phyloP scores from a whole-genome alignment of 2,797 vertebrate genomes.

The Apogon hyalosoma region DNA sequence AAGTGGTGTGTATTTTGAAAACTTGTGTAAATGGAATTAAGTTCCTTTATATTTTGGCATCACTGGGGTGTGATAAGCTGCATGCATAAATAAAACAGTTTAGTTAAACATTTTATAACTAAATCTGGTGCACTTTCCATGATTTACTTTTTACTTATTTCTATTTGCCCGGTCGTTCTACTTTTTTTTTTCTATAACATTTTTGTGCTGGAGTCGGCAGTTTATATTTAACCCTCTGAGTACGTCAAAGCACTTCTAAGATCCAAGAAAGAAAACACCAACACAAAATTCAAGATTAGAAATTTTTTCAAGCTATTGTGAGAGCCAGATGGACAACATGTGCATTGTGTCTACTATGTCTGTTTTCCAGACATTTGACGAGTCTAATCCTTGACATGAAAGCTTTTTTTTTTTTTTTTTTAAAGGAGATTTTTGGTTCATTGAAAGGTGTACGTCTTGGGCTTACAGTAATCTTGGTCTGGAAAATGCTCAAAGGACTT shows the following conservation, averaged over 20 bases:
- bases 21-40: slow-evolving; percentile 94
- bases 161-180: slow-evolving; percentile 41
- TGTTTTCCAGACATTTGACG: slow-evolving; percentile 32
- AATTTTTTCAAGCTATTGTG: too few species aligned
- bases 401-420: slow-evolving; percentile 29
- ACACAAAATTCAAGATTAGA: slow-evolving; percentile 61
- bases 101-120: slow-evolving; percentile 93
- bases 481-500: slow-evolving; percentile 54
- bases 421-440: slow-evolving; percentile 33
- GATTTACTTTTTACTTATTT: slow-evolving; percentile 50
- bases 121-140: slow-evolving; percentile 91
- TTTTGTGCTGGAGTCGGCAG: slow-evolving; percentile 91
- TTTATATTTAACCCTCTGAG: slow-evolving; percentile 98
- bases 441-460: slow-evolving; percentile 39
- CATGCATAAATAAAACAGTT: slow-evolving; percentile 97
- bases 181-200: slow-evolving; percentile 79
- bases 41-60: slow-evolving; percentile 88
- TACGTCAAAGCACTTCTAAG: slow-evolving; percentile 94
- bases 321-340: slow-evolving; percentile 34
- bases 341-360: slow-evolving; percentile 32
- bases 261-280: slow-evolving; percentile 73
- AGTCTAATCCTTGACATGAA: slow-evolving; percentile 46
- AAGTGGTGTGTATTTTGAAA: slow-evolving; percentile 95
- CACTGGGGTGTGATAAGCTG: slow-evolving; percentile 92
- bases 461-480: slow-evolving; percentile 47